Base-by-base conservation (phyloP, 2,113 vertebrate species). In the Ardeotis arabs region DNA sequence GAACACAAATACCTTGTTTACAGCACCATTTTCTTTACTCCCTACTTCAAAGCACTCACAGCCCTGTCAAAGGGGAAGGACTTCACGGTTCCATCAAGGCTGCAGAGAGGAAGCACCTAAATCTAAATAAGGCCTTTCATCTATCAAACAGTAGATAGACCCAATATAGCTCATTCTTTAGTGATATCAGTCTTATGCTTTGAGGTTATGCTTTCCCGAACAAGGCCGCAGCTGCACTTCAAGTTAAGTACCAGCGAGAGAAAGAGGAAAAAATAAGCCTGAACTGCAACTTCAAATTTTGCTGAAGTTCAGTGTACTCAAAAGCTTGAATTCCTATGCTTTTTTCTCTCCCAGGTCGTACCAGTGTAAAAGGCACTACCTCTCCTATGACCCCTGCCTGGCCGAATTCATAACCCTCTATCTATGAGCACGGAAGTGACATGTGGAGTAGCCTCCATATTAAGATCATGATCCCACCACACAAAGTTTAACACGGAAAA, bases 61-160 rank as follows among this genome's bases (percentile, higher is more conserved):
- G 24, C 9, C n/a, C 28, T 0, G 4, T 22, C 0, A 0, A 88
- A 88, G 41, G 50, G 84, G 27, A 3, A 59, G 3, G 9, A 25
- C 47, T 69, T 80, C 16, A 39, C 25, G 15, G 55, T 70, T 74
- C 37, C 52, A 87, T 27, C 59, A 77, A 55, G 55, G 70, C 37
- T 90, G 63, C 62, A 83, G 13, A 85, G 33, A 86, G 10, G 14
- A 83, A 91, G 16, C 39, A 82, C 16, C 60, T 87, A 89, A 63
- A 76, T 45, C 33, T 80, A 53, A 85, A 28, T 63, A 93, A 82
- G 39, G 39, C 11, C 72, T 87, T 89, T 91, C 24, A 79, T 49
- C 53, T 94, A 20, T 56, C 75, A 93, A 28, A 76, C n/a, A 37
- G 28, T 31, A 72, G 31, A 39, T 2, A 75, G 39, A 69, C 45